Conservation (phyloP, 2,113 vertebrate species). For the Rhabdomys dilectus region DNA sequence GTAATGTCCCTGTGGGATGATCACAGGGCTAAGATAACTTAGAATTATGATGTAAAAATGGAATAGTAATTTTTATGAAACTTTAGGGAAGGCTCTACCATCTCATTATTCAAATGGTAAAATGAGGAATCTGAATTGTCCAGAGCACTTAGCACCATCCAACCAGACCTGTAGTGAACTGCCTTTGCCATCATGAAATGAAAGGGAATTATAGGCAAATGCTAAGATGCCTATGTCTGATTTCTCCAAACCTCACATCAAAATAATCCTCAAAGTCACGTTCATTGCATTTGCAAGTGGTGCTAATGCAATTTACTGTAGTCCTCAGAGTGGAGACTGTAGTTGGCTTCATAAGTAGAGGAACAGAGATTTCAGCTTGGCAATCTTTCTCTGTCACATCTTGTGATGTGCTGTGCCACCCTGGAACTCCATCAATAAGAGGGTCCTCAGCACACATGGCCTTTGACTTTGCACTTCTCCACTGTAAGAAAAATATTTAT, state of each 20-base stretch:
- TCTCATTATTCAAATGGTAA: conserved; percentile 1
- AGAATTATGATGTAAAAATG: not conserved
- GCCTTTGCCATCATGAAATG: not conserved
- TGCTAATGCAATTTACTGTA: not conserved
- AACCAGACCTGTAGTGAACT: not conserved
- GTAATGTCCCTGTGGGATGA: not conserved
- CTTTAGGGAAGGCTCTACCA: not conserved
- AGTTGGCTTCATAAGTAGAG: not conserved
- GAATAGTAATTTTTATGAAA: conserved; percentile 21
- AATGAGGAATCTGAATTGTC: conserved; percentile 32
- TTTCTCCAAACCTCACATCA: not conserved
- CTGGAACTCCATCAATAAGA: not conserved
- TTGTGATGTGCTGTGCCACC: not conserved
- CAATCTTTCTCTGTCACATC: not conserved
- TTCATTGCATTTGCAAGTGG: not conserved
- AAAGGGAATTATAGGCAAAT: not conserved
- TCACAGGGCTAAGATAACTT: not conserved
- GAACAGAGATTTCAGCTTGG: not conserved
- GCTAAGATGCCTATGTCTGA: not conserved
- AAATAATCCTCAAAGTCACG: not conserved
- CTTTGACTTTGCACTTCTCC: not conserved
- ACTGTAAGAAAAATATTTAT: not conserved
- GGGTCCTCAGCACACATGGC: not conserved
- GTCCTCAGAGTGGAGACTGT: not conserved
- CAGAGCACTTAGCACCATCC: not conserved